A percentile compares a stretch with the other conserved stretches of the same genome.
phyloP scores from a whole-genome alignment of 2,888 invertebrate genomes.

The Patella pellucida region DNA sequence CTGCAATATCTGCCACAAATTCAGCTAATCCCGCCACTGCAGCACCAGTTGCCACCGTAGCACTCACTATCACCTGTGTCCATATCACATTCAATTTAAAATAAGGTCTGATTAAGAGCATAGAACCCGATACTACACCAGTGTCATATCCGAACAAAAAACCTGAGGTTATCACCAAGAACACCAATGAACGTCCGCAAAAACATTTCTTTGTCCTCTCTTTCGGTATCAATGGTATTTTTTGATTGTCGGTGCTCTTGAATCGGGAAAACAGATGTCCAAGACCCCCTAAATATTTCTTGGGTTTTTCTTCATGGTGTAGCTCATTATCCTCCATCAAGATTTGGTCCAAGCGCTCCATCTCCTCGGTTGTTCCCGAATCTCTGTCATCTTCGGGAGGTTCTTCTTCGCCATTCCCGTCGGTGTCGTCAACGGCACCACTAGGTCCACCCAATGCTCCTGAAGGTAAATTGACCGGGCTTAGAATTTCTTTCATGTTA shows the following conservation, averaged over 20 bases:
- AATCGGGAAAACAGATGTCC: no score
- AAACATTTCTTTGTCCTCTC: not conserved
- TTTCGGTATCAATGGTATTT: not conserved
- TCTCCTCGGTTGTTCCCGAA: no score
- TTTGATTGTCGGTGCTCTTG: not conserved
- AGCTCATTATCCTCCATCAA: no score
- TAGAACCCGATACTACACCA: conserved; percentile 72
- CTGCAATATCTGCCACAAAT: conserved; percentile 16
- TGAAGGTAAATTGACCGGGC: no score
- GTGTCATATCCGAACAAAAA: conserved; percentile 74
- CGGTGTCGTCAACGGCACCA: no score
- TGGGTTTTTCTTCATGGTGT: no score
- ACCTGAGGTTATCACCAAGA: conserved; percentile 70
- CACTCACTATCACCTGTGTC: conserved; percentile 71
- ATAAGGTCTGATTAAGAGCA: conserved; percentile 62
- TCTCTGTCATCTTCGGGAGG: no score
- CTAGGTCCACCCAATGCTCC: no score
- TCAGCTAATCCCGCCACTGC: conserved; percentile 55
- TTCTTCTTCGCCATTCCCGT: no score
- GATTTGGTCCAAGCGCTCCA: no score
- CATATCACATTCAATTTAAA: conserved; percentile 63
- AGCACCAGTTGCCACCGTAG: conserved; percentile 70
- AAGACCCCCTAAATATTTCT: no score
- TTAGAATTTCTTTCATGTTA: no score
- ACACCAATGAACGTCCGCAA: conserved; percentile 50